Evolutionary conservation across 2,888 invertebrate species (phyloP).

Genomic region (Bhutanitis thaidina): DNA sequence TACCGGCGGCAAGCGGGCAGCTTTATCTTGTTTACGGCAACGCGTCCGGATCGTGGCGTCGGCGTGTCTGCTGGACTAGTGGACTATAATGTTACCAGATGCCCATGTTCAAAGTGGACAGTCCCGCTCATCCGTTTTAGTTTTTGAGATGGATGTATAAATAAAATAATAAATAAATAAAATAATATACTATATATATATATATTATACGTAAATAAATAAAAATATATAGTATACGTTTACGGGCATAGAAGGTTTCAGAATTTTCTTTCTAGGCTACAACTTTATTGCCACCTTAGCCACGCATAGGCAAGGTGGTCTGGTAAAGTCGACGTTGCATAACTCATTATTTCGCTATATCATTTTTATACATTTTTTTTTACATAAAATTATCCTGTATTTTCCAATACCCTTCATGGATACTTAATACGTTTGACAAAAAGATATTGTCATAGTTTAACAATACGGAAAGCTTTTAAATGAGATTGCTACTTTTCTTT

Average conservation of each 20-base stretch:
- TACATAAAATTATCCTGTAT: background rate
- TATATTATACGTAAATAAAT: too few relatives aligned
- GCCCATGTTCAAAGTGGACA: conserved; percentile 35
- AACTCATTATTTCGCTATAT: too few relatives aligned
- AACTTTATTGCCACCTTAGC: too few relatives aligned
- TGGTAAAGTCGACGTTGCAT: too few relatives aligned
- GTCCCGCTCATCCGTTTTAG: conserved; percentile 20
- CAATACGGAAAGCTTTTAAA: conserved; percentile 4
- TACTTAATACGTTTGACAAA: conserved; percentile 1
- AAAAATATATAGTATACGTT: too few relatives aligned
- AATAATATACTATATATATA: too few relatives aligned
- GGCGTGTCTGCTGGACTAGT: conserved; percentile 34
- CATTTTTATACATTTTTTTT: too few relatives aligned
- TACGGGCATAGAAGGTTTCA: too few relatives aligned
- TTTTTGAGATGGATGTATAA: too few relatives aligned
- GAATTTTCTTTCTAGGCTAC: too few relatives aligned
- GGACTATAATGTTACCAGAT: conserved; percentile 32
- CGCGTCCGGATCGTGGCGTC: conserved; percentile 33
- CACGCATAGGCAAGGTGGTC: too few relatives aligned
- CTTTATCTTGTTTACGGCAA: conserved; percentile 61
- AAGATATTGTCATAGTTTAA: conserved; percentile 4
- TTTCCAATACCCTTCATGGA: background rate
- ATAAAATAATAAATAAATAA: too few relatives aligned
- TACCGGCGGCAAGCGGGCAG: conserved; percentile 30
- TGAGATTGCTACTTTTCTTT: conserved; percentile 5